Base-by-base conservation (phyloP, 2,113 vertebrate species). In the Ochotona princeps region DNA sequence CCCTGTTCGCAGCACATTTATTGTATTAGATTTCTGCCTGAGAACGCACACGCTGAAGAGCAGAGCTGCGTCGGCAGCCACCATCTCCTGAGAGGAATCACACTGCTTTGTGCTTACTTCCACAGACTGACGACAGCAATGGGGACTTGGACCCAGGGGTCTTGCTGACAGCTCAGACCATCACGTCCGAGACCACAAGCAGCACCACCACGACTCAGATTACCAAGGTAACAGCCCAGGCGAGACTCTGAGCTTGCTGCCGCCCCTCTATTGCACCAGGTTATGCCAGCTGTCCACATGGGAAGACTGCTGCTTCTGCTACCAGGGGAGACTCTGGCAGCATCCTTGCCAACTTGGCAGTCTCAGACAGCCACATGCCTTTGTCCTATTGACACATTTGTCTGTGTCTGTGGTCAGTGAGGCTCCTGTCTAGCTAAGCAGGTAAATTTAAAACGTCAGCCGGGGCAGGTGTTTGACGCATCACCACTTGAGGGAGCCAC, bases 171-270 rank as follows among this genome's bases (percentile, higher is more conserved):
- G 99, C 99, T 91, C 99, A 99, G 97, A 99, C 99, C 97, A 99
- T 99, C 97, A 99, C 99, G 51, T 99, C 99, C 0, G 99, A 99
- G 98, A 99, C 99, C 83, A 98, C 99, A 95, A 99, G 99, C 98
- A 99, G 99, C 96, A 99, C 99, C 89, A 99, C 99, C 96, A 99
- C 99, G 69, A 99, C 99, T n/a, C 99, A 99, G 98, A 99, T 99
- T 95, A 99, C 99, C 51, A 99, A 99, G 99, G 99, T 99, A 97
- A 98, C 57, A 61, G 38, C 54, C 51, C 32, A n/a, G 67, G 51
- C 69, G 15, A 69, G 23, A 18, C 30, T 61, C 66, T 38, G 14
- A 30, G 30, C 60, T 63, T n/a, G 49, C 76, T 87, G 82, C 54
- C 4, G 1, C 12, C 25, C 49, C 70, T 15, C 65, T 23, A 0